phyloP scores from a whole-genome alignment of 2,888 invertebrate species.

The Hetaerina titia region DNA sequence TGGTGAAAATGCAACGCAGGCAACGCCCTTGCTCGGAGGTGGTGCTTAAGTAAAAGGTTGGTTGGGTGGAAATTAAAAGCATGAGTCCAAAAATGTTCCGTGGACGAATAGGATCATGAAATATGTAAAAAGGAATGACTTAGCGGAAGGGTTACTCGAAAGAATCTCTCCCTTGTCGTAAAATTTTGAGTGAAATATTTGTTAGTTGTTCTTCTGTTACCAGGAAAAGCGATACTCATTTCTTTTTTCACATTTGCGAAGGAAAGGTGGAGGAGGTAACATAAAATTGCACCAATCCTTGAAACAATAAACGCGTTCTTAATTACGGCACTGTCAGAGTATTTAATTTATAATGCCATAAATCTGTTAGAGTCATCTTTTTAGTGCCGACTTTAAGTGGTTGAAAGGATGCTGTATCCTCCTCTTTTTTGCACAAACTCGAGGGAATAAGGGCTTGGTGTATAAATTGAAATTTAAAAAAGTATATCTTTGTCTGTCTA shows the following conservation, averaged over 20 bases:
- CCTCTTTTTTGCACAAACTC: neutral
- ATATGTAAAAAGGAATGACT: conserved; percentile 54
- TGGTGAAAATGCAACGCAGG: conserved; percentile 6
- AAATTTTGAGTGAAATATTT: conserved; percentile 63
- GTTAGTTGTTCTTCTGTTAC: conserved; percentile 16
- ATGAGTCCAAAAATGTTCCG: neutral
- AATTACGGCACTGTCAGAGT: conserved; percentile 49
- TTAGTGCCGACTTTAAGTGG: conserved; percentile 8
- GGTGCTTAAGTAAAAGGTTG: conserved; percentile 24
- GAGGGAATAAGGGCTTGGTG: neutral
- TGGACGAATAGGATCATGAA: conserved; percentile 40
- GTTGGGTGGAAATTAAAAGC: neutral
- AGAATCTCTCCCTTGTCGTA: conserved; percentile 40
- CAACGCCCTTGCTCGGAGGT: conserved; percentile 45
- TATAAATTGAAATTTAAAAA: neutral
- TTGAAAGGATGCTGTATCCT: neutral
- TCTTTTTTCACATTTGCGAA: conserved; percentile 4
- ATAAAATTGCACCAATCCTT: conserved; percentile 60
- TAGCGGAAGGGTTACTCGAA: neutral
- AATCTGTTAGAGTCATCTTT: conserved; percentile 32
- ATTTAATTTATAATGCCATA: conserved; percentile 44
- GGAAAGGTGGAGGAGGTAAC: conserved; percentile 26
- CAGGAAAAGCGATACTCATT: conserved; percentile 23
- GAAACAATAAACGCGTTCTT: conserved; percentile 57
- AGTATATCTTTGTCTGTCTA: neutral